These are phyloP conservation scores for Fragum whitleyi DNA, from an alignment of 2,888 invertebrate genomes.

Conservation along the genomic window DNA sequence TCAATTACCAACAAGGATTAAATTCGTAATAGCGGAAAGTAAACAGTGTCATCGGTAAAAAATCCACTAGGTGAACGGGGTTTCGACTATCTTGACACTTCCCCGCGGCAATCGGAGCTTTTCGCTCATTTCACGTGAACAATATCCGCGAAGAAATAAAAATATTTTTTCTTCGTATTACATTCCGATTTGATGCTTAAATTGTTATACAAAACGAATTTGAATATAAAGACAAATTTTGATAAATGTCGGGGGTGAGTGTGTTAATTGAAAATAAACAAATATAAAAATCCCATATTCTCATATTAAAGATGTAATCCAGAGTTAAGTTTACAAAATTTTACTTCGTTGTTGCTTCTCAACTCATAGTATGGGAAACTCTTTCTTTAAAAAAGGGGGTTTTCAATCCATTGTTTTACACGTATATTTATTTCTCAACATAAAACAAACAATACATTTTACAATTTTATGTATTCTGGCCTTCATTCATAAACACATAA, in stretches of 20 bases:
- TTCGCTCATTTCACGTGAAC: constrained; percentile 12
- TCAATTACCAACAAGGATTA: constrained; percentile 30
- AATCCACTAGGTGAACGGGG: constrained; percentile 4
- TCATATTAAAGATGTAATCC: too few species aligned
- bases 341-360: too few species aligned
- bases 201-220: background rate
- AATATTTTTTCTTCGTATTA: constrained; percentile 48
- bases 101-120: constrained; percentile 17
- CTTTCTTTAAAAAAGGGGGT: too few species aligned
- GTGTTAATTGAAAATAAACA: constrained; percentile 28
- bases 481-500: too few species aligned
- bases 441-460: too few species aligned
- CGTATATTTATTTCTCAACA: too few species aligned
- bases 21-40: constrained; percentile 27
- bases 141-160: constrained; percentile 39
- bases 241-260: background rate
- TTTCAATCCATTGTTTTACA: too few species aligned
- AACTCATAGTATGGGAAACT: too few species aligned
- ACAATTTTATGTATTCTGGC: too few species aligned
- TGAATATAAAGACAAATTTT: background rate
- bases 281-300: constrained; percentile 6
- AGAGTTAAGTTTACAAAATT: too few species aligned
- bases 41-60: constrained; percentile 25
- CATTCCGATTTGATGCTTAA: constrained; percentile 28
- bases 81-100: constrained; percentile 20